Base-by-base conservation (phyloP, 35 echinoderm and acorn worm species). In the Apostichopus japonicus region DNA sequence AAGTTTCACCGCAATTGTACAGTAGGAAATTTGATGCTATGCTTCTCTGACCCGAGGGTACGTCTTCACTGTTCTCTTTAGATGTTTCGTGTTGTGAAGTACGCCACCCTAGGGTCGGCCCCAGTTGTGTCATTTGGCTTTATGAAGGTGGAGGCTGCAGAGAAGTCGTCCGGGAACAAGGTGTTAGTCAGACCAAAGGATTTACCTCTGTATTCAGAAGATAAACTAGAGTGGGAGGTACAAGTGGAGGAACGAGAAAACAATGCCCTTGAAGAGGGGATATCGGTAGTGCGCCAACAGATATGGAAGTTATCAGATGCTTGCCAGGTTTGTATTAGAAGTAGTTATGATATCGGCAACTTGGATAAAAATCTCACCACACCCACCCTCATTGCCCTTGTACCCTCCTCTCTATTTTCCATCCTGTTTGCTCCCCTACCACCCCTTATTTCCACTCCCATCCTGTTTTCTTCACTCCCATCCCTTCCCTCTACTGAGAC, bases 301-400 rank as follows among this genome's bases (percentile, higher is more conserved):
- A 67, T 89, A 53, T 89, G 86, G 86, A 89, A 89, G 24, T 51
- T 59, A 56, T 72, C 86, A 19, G 61, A 89, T 89, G 62, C 22
- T 8, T 89, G 56, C 33, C 86, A 89, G 86, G 86, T 89, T 24
- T 23, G 81, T 84, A 57, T 2, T 2, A 78, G 77, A 23, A 11
- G 77, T 78, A 44, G 17, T 44, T 78, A 9, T 78, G 71, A 75
- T 17, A 75, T 61, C 57, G 13, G 57, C 57, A 61, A 10, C 7
- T 61, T 13, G 57, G 8, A 13, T 61, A 0, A 13, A 58, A 61
- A 75, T 75, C 15, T 75, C 71, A 75, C 22, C 22, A 44, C 33
- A 4, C 33, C 33, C 33, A 44, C 33, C 33, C 33, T 44, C 33
- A 44, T 44, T 3, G 33, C 33, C 33, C 1, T 1, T 44, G 33